Conservation (phyloP, 2,113 vertebrate species). For the Dicrurus megarhynchus region DNA sequence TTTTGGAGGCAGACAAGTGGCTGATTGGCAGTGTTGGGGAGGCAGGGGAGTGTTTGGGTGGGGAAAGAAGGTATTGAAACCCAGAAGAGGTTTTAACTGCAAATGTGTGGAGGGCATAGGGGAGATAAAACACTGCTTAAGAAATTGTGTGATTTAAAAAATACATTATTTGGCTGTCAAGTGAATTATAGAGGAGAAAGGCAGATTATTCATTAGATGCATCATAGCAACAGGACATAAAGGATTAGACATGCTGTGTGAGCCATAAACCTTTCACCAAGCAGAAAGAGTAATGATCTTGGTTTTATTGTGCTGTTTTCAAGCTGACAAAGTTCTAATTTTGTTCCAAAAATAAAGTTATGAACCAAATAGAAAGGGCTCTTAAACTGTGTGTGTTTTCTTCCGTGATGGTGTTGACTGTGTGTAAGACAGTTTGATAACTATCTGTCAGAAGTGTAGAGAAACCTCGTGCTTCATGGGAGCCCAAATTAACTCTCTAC, state of each 20-base stretch:
- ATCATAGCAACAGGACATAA: conserved; percentile 19
- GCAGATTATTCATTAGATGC: conserved; percentile 52
- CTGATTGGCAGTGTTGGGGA: not conserved
- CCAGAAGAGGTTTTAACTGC: not conserved
- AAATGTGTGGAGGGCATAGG: not conserved
- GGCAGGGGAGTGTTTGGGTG: not conserved
- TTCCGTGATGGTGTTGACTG: not conserved
- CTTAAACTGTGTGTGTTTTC: not conserved
- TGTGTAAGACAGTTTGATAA: not conserved
- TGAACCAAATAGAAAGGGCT: not conserved
- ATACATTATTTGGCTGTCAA: conserved; percentile 30
- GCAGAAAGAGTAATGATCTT: conserved; percentile 23
- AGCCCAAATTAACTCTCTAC: not conserved
- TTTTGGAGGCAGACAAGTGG: not conserved
- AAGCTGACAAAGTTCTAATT: conserved; percentile 39
- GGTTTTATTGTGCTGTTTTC: conserved; percentile 35
- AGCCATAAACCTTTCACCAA: conserved; percentile 49
- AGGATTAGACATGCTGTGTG: conserved; percentile 13
- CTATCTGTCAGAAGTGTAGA: not conserved
- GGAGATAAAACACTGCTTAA: not conserved
- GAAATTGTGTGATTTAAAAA: not conserved
- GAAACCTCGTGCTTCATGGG: not conserved
- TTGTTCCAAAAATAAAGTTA: conserved; percentile 43
- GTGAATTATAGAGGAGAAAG: conserved; percentile 36
- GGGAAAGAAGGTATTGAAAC: not conserved